Percentiles rank a stretch among this genome's conserved stretches.
Conservation (phyloP, 1,140 invertebrate species). For the Apis florea region DNA sequence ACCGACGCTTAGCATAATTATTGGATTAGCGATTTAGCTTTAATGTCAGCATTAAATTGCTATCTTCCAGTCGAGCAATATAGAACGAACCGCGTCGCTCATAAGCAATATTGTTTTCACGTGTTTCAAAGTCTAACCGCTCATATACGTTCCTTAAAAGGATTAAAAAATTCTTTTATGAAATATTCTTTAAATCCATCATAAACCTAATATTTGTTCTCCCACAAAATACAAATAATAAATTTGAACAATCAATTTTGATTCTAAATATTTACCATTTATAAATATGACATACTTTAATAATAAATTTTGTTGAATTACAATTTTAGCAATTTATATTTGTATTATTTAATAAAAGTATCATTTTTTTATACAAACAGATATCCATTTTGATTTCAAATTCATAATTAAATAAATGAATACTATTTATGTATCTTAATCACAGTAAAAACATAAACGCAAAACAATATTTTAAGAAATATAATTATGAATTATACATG, state of each 20-base stretch:
- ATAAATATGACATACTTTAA: background rate
- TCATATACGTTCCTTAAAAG: background rate
- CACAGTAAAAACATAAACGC: background rate
- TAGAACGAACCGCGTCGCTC: slow-evolving; percentile 38
- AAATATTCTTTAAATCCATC: background rate
- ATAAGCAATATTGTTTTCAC: slow-evolving; percentile 32
- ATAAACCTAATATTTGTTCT: background rate
- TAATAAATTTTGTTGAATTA: background rate
- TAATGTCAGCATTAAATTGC: slow-evolving; percentile 54
- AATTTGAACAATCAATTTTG: background rate
- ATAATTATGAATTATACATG: slow-evolving; percentile 6
- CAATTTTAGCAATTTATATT: background rate
- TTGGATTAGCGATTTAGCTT: slow-evolving; percentile 63
- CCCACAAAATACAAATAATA: background rate
- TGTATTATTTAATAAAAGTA: background rate
- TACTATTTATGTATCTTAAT: background rate
- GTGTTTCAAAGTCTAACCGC: slow-evolving; percentile 17
- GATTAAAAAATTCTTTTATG: background rate
- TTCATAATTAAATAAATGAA: too few relatives aligned
- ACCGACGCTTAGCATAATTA: slow-evolving; percentile 70
- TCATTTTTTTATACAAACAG: background rate
- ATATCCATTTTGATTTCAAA: too few relatives aligned
- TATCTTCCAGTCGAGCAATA: slow-evolving; percentile 44
- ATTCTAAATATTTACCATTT: background rate
- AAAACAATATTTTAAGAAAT: background rate